Evolutionary conservation across 2,888 invertebrate genomes (phyloP).

Genomic region (Sphinx pinastri): DNA sequence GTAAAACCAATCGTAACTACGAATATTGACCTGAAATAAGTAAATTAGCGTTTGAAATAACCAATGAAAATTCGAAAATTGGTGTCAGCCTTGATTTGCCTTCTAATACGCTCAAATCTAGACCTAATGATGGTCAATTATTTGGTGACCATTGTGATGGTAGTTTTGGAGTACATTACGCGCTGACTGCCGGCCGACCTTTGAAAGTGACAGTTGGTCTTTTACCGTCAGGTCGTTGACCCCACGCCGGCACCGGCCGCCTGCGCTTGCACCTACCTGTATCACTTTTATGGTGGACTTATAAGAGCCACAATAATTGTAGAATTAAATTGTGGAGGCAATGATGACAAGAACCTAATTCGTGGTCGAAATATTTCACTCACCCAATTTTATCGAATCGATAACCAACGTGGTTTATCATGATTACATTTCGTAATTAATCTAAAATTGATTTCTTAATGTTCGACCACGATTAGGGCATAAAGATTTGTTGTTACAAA

Average conservation of each 20-base stretch:
- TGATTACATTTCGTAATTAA: conserved; percentile 22
- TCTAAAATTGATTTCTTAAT: conserved; percentile 27
- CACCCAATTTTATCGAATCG: conserved; percentile 13
- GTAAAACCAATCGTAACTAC: background rate
- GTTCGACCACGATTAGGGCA: conserved; percentile 30
- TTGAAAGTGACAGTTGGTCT: conserved; percentile 81
- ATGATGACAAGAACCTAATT: conserved; percentile 17
- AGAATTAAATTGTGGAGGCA: conserved; percentile 43
- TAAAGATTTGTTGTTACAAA: conserved; percentile 23
- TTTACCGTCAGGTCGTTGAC: conserved; percentile 68
- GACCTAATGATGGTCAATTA: conserved; percentile 5
- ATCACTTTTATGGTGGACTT: conserved; percentile 66
- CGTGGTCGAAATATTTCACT: background rate
- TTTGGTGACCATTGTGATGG: conserved; percentile 25
- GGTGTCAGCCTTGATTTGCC: conserved; percentile 28
- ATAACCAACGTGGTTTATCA: conserved; percentile 39
- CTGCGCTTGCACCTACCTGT: conserved; percentile 56
- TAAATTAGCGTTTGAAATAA: background rate
- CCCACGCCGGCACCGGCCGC: conserved; percentile 50
- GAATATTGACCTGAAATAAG: conserved; percentile 1
- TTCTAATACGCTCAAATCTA: conserved; percentile 6
- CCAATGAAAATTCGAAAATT: conserved; percentile 2
- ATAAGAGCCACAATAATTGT: conserved; percentile 63
- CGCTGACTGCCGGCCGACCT: conserved; percentile 66
- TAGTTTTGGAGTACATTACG: conserved; percentile 46